A percentile compares a stretch with the other conserved stretches of the same genome.
phyloP scores from a whole-genome alignment of 1,140 invertebrate species.

The Colletes latitarsis region DNA sequence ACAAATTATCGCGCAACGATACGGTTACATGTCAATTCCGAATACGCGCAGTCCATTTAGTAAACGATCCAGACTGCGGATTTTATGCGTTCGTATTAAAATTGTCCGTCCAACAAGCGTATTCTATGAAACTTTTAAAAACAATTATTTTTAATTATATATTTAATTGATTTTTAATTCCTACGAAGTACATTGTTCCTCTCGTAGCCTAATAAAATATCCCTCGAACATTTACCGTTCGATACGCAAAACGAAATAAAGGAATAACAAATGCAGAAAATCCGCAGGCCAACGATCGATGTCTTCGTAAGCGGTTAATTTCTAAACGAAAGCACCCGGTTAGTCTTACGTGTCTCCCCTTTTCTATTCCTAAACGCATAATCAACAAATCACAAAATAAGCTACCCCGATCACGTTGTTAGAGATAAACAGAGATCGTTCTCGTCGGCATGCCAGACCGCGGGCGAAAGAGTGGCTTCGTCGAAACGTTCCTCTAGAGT shows the following conservation, averaged over 20 bases:
- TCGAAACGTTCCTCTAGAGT: background rate
- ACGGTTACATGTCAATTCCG: background rate
- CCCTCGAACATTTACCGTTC: too few species aligned
- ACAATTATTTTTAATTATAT: too few species aligned
- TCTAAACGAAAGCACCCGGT: slow-evolving; percentile 41
- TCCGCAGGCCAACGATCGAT: background rate
- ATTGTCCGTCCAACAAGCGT: too few species aligned
- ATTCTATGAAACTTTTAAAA: too few species aligned
- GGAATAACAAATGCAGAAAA: too few species aligned
- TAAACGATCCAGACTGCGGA: background rate
- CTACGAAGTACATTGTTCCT: too few species aligned
- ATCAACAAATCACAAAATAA: background rate
- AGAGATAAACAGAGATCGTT: background rate
- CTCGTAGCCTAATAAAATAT: too few species aligned
- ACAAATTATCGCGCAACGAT: background rate
- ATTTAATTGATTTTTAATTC: too few species aligned
- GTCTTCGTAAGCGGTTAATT: slow-evolving; percentile 39
- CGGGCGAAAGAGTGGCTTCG: too few species aligned
- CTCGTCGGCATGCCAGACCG: background rate
- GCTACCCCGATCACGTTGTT: background rate
- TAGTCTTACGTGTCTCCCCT: slow-evolving; percentile 39
- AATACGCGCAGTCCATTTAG: background rate
- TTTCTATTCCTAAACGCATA: background rate
- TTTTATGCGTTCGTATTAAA: too few species aligned
- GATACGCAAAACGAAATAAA: too few species aligned